phyloP scores from a whole-genome alignment of 2,888 invertebrate species.

The Rhagonycha lutea region DNA sequence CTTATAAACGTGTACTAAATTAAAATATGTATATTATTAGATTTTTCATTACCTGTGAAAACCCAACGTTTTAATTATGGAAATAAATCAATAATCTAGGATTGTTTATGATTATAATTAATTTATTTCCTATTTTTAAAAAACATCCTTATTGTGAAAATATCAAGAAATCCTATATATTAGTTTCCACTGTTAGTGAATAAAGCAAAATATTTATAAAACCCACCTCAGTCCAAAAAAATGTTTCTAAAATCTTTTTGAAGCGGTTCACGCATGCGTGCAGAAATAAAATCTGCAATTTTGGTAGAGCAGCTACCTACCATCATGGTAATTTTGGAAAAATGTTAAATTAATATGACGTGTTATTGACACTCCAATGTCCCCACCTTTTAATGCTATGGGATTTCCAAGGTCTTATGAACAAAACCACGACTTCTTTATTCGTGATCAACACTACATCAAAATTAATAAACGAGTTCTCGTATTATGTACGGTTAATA shows the following conservation, averaged over 20 bases:
- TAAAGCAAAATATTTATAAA: too few species aligned
- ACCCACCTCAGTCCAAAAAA: too few species aligned
- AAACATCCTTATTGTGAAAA: too few species aligned
- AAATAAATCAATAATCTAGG: background rate
- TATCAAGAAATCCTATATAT: too few species aligned
- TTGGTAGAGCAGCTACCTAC: background rate
- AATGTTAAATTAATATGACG: constrained; percentile 16
- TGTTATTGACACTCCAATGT: constrained; percentile 24
- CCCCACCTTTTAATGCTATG: constrained; percentile 30
- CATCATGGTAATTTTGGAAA: background rate
- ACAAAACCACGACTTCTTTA: constrained; percentile 20
- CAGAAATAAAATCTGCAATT: background rate
- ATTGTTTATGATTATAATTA: background rate
- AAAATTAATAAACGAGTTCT: constrained; percentile 9
- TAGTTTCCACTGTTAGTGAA: too few species aligned
- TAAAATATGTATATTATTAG: background rate
- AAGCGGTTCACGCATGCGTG: background rate
- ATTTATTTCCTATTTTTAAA: background rate
- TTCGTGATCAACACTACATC: constrained; percentile 7
- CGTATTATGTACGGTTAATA: background rate
- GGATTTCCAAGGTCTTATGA: constrained; percentile 36
- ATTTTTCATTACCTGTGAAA: background rate
- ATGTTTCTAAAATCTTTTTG: too few species aligned
- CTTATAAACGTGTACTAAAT: background rate
- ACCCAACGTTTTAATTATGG: background rate